Conservation (phyloP, 2,888 invertebrate species). For the Labia minor region DNA sequence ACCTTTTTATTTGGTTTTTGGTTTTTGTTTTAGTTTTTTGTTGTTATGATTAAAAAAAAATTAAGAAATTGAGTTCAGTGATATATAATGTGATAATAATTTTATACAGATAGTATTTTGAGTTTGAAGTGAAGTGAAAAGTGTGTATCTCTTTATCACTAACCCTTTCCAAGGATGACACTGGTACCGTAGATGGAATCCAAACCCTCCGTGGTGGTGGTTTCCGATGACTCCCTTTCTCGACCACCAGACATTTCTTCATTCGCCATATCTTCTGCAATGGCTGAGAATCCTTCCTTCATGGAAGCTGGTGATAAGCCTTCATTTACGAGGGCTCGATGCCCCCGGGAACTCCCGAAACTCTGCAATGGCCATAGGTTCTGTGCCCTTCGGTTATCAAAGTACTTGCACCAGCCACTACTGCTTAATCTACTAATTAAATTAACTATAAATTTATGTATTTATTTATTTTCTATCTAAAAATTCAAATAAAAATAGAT, state of each 20-base stretch:
- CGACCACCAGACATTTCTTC: slow-evolving; percentile 26
- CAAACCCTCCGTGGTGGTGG: not conserved
- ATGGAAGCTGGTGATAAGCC: slow-evolving; percentile 28
- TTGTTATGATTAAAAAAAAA: too few relatives aligned
- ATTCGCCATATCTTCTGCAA: slow-evolving; percentile 32
- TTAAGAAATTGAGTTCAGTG: too few relatives aligned
- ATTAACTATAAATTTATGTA: not conserved
- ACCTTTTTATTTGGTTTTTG: slow-evolving; percentile 20
- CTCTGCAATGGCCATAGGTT: slow-evolving; percentile 75
- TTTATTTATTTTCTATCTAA: too few relatives aligned
- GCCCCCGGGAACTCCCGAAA: slow-evolving; percentile 57
- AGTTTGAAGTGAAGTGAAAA: too few relatives aligned
- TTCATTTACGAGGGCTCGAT: slow-evolving; percentile 37
- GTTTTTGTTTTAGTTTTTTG: too few relatives aligned
- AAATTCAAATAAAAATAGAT: too few relatives aligned
- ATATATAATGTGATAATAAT: too few relatives aligned
- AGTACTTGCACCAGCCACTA: not conserved
- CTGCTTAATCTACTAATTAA: not conserved
- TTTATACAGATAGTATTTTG: slow-evolving; percentile 34
- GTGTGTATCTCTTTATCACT: not conserved
- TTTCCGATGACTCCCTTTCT: slow-evolving; percentile 26
- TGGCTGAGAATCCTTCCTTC: slow-evolving; percentile 33
- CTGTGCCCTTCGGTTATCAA: slow-evolving; percentile 45
- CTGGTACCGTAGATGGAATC: slow-evolving; percentile 14
- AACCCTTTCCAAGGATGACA: slow-evolving; percentile 36